phyloP scores from a whole-genome alignment of 1,140 invertebrate genomes.

The Bombus balteatus region DNA sequence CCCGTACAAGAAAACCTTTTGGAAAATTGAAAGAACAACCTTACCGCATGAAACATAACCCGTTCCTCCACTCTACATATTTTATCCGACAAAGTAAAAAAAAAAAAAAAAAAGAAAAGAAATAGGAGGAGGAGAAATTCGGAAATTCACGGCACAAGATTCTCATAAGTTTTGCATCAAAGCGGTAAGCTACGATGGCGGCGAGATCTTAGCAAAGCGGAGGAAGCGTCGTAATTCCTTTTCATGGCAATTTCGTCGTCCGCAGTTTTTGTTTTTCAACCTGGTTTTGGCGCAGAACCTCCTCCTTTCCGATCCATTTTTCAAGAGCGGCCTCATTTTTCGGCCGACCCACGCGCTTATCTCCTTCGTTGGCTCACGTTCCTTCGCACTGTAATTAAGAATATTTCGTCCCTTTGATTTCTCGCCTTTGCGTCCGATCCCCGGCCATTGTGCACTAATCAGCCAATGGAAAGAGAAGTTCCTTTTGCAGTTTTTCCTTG shows the following conservation, averaged over 20 bases:
- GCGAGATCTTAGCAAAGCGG: no score
- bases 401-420: constrained; percentile 42
- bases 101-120: no score
- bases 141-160: neutral
- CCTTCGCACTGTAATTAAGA: constrained; percentile 45
- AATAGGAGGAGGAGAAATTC: neutral
- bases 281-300: neutral
- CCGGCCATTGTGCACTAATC: neutral
- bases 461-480: neutral
- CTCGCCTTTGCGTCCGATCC: neutral
- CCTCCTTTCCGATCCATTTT: constrained; percentile 8
- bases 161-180: neutral
- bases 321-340: constrained; percentile 7
- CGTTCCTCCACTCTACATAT: neutral
- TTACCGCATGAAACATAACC: neutral
- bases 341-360: neutral
- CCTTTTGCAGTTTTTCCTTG: no score
- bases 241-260: constrained; percentile 50
- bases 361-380: neutral
- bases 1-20: neutral
- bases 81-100: neutral
- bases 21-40: neutral
- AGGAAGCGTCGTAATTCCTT: constrained; percentile 47
- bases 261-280: constrained; percentile 4
- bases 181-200: neutral